phyloP scores from a whole-genome alignment of 2,888 invertebrate species.

The Idaea aversata region DNA sequence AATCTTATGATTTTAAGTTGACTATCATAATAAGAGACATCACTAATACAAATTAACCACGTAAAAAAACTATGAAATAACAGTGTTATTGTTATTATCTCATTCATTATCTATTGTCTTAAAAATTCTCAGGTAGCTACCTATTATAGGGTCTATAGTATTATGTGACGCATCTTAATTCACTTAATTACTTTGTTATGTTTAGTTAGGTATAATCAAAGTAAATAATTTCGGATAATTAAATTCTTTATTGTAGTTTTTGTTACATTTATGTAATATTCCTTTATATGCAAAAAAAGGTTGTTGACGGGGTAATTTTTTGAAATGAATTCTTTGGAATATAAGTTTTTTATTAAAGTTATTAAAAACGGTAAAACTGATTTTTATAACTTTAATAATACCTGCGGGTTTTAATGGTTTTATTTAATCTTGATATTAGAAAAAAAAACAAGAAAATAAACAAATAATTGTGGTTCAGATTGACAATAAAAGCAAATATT shows the following conservation, averaged over 20 bases:
- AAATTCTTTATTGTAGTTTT: background rate
- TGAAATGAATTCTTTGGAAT: background rate
- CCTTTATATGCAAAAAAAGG: background rate
- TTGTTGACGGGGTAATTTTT: background rate
- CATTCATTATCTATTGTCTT: background rate
- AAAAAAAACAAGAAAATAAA: too few species aligned
- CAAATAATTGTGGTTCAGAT: too few species aligned
- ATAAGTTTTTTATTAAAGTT: too few species aligned
- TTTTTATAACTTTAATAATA: too few species aligned
- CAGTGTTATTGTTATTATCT: background rate
- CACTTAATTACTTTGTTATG: background rate
- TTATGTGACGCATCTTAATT: background rate
- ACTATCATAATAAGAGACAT: too few species aligned
- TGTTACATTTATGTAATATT: background rate
- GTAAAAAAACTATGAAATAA: background rate
- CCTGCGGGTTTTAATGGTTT: too few species aligned
- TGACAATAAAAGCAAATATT: too few species aligned
- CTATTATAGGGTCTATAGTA: background rate
- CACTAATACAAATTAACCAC: too few species aligned
- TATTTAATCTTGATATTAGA: too few species aligned
- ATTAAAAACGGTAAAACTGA: too few species aligned
- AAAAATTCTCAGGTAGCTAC: background rate
- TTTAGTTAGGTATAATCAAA: background rate
- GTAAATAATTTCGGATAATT: background rate
- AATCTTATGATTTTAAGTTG: too few species aligned